Percentiles rank a stretch among this genome's conserved stretches.
Evolutionary conservation across 2,888 invertebrate genomes (phyloP).

Genomic region (Patella depressa): DNA sequence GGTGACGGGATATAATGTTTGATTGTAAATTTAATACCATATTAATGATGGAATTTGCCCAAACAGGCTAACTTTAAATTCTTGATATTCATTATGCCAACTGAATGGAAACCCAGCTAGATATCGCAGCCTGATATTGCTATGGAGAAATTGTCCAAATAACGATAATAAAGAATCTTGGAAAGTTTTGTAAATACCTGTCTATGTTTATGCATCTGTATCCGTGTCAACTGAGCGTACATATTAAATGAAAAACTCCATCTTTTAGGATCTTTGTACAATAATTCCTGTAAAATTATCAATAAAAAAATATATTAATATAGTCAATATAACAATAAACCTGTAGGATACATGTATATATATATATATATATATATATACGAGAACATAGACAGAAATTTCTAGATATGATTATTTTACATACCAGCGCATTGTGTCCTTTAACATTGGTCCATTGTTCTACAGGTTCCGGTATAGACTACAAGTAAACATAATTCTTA

Average conservation of each 20-base stretch:
- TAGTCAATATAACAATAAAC: not conserved
- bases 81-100: too few species aligned
- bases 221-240: slow-evolving; percentile 67
- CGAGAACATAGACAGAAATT: too few species aligned
- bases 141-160: too few species aligned
- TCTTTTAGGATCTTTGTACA: slow-evolving; percentile 66
- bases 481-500: not conserved
- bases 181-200: slow-evolving; percentile 38
- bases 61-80: too few species aligned
- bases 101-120: too few species aligned
- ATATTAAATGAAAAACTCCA: slow-evolving; percentile 70
- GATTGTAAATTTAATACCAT: too few species aligned
- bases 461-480: slow-evolving; percentile 68
- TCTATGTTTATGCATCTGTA: slow-evolving; percentile 62
- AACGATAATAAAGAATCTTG: too few species aligned
- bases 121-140: too few species aligned
- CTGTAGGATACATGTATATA: too few species aligned
- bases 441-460: slow-evolving; percentile 69
- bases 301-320: not conserved
- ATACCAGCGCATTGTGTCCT: slow-evolving; percentile 69
- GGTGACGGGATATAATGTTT: too few species aligned
- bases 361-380: too few species aligned
- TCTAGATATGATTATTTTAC: slow-evolving; percentile 21
- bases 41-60: too few species aligned
- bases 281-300: slow-evolving; percentile 53